Conservation (phyloP, 2,888 invertebrate species). For the Aspidiotus destructor region DNA sequence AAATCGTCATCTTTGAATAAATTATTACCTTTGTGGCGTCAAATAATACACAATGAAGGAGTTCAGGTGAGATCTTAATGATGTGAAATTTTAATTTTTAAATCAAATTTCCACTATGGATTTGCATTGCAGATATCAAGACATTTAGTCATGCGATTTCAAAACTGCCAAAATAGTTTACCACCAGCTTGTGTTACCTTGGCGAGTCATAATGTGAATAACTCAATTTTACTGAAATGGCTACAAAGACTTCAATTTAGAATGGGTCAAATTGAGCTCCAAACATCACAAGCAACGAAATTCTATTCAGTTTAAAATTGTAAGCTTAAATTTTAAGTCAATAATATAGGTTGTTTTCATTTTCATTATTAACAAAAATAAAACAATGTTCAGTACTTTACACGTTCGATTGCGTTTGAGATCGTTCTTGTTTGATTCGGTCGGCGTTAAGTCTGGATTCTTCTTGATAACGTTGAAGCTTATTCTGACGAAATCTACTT, state of each 20-base stretch:
- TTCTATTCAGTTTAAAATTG: slow-evolving; percentile 62
- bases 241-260: slow-evolving; percentile 90
- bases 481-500: not conserved
- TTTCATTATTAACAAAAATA: too few relatives aligned
- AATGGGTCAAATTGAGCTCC: slow-evolving; percentile 93
- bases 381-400: too few relatives aligned
- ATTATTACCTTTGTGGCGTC: slow-evolving; percentile 89
- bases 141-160: slow-evolving; percentile 75
- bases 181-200: slow-evolving; percentile 44
- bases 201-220: slow-evolving; percentile 41
- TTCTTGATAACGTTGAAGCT: not conserved
- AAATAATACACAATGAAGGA: slow-evolving; percentile 86
- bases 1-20: slow-evolving; percentile 86
- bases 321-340: not conserved
- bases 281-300: slow-evolving; percentile 83
- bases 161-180: slow-evolving; percentile 75
- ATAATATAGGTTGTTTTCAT: too few relatives aligned
- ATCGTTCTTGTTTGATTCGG: too few relatives aligned
- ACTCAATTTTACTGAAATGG: slow-evolving; percentile 56
- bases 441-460: not conserved
- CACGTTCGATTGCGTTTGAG: too few relatives aligned
- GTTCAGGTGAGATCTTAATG: slow-evolving; percentile 51
- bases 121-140: slow-evolving; percentile 62
- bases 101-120: not conserved
- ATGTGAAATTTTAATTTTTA: not conserved